These are phyloP conservation scores for Lingula anatina DNA, from an alignment of 2,888 invertebrate species.

Conservation along the genomic window DNA sequence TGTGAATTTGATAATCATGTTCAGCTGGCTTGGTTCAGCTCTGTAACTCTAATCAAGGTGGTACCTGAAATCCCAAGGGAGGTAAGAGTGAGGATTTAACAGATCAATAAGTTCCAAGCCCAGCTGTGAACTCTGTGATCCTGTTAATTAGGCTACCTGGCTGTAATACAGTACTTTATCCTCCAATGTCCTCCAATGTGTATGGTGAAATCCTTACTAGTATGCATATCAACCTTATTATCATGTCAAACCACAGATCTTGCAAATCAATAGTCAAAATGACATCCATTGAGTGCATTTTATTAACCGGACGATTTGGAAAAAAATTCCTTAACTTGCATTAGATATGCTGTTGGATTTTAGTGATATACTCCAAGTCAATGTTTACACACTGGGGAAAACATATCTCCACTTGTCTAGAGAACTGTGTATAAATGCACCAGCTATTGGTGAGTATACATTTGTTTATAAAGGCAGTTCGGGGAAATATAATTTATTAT, in stretches of 20 bases:
- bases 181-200: too few relatives aligned
- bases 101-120: background rate
- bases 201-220: too few relatives aligned
- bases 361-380: slow-evolving; percentile 88
- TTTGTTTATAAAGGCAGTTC: slow-evolving; percentile 7
- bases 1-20: slow-evolving; percentile 1
- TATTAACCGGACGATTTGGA: too few relatives aligned
- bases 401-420: slow-evolving; percentile 85
- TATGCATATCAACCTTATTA: too few relatives aligned
- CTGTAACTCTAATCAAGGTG: slow-evolving; percentile 1
- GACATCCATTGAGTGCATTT: too few relatives aligned
- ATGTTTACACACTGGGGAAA: slow-evolving; percentile 90
- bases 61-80: too few relatives aligned
- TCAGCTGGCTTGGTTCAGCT: background rate
- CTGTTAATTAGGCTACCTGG: too few relatives aligned
- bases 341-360: slow-evolving; percentile 93
- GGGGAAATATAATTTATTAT: too few relatives aligned
- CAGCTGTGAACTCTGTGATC: slow-evolving; percentile 14
- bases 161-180: too few relatives aligned
- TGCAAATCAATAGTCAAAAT: too few relatives aligned
- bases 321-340: too few relatives aligned
- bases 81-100: background rate
- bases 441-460: slow-evolving; percentile 36
- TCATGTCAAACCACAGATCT: too few relatives aligned
- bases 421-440: slow-evolving; percentile 71